Conservation (phyloP, 2,113 vertebrate genomes). For the Brachionichthys hirsutus region DNA sequence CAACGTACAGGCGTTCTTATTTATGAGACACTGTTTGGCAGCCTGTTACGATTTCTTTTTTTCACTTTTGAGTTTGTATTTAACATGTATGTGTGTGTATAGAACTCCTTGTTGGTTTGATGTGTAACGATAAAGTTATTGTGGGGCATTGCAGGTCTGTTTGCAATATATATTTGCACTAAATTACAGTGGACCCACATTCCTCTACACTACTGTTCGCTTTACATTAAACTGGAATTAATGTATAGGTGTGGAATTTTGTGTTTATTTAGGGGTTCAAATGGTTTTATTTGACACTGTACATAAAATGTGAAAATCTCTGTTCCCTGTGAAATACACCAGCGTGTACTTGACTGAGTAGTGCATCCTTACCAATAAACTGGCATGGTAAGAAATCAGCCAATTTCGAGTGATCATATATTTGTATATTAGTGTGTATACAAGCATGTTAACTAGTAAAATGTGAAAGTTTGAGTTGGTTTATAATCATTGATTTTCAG, state of each 20-base stretch:
- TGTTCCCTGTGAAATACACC: too few relatives aligned
- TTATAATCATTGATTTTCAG: too few relatives aligned
- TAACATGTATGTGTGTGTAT: slow-evolving; percentile 55
- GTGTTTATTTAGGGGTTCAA: neutral
- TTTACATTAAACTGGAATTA: slow-evolving; percentile 71
- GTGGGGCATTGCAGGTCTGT: slow-evolving; percentile 67
- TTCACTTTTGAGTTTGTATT: slow-evolving; percentile 61
- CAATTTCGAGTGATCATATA: too few relatives aligned
- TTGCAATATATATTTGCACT: slow-evolving; percentile 76
- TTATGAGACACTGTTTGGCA: slow-evolving; percentile 43
- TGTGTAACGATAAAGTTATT: slow-evolving; percentile 65
- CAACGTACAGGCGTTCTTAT: slow-evolving; percentile 54
- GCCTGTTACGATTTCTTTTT: slow-evolving; percentile 39
- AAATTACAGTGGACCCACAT: slow-evolving; percentile 58
- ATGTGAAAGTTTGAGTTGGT: too few relatives aligned
- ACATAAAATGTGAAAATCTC: neutral
- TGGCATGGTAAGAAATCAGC: too few relatives aligned
- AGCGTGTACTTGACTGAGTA: too few relatives aligned
- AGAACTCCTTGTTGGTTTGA: slow-evolving; percentile 62
- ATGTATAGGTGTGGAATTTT: slow-evolving; percentile 12
- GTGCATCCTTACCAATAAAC: too few relatives aligned
- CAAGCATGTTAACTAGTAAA: too few relatives aligned
- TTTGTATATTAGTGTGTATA: too few relatives aligned
- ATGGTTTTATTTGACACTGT: neutral
- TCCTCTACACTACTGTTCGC: slow-evolving; percentile 64